Evolutionary conservation across 2,113 vertebrate genomes (phyloP).

Genomic region (Grus americana): DNA sequence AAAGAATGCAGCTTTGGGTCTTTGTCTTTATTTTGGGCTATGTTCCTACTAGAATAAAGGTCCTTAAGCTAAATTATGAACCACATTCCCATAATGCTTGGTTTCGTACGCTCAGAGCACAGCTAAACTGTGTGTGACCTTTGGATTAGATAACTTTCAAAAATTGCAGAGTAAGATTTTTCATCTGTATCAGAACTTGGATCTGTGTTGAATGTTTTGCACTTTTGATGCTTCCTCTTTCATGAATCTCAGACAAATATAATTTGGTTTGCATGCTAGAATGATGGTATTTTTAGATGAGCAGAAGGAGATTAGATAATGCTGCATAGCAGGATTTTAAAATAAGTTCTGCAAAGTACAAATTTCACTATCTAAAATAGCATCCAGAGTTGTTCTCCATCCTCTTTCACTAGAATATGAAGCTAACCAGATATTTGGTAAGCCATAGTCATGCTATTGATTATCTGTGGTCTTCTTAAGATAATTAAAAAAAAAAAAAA

Average conservation of each 20-base stretch:
- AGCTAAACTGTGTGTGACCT: not conserved
- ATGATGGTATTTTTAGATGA: constrained; percentile 58
- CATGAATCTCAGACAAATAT: constrained; percentile 43
- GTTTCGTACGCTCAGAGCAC: not conserved
- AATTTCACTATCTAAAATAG: constrained; percentile 25
- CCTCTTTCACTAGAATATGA: not conserved
- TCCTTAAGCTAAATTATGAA: constrained; percentile 2
- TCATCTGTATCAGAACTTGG: constrained; percentile 30
- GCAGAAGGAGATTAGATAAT: constrained; percentile 57
- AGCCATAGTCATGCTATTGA: not conserved
- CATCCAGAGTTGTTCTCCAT: not conserved
- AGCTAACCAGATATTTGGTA: not conserved
- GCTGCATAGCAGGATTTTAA: constrained; percentile 37
- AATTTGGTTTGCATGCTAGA: constrained; percentile 47
- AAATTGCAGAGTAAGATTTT: not conserved
- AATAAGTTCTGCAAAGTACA: constrained; percentile 39
- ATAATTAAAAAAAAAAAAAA: not conserved
- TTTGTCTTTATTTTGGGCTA: not conserved
- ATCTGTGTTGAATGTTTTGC: constrained; percentile 24
- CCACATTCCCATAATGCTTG: not conserved
- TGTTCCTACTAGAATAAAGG: constrained; percentile 4
- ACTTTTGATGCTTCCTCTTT: constrained; percentile 50
- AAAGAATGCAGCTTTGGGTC: not conserved
- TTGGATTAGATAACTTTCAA: constrained; percentile 32
- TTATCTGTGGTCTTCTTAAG: not conserved